Conservation (phyloP, 64 coral and sea anemone species). For the Montipora efflorescens region DNA sequence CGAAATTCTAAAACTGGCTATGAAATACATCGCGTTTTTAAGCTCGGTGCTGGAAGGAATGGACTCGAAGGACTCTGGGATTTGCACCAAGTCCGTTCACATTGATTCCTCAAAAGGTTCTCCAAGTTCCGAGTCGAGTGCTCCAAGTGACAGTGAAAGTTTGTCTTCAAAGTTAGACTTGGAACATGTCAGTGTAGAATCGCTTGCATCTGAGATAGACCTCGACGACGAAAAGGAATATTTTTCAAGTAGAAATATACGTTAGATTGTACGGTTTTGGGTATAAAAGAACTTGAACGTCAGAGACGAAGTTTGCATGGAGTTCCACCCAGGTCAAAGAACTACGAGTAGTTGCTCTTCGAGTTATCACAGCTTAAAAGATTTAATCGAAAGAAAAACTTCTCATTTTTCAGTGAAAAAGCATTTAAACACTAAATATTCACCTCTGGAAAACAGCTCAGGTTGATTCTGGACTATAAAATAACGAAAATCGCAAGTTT, state of each 20-base stretch:
- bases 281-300: background rate
- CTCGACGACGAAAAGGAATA: conserved; percentile 25
- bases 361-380: background rate
- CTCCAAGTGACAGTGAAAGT: background rate
- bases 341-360: background rate
- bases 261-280: background rate
- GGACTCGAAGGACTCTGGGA: conserved; percentile 25
- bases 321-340: too few relatives aligned
- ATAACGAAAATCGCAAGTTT: background rate
- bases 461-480: background rate
- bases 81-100: background rate
- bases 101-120: background rate
- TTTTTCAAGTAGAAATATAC: background rate
- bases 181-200: conserved; percentile 44
- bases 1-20: conserved; percentile 87
- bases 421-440: background rate
- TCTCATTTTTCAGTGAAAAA: background rate
- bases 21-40: conserved; percentile 92
- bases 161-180: conserved; percentile 47
- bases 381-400: conserved; percentile 1
- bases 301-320: background rate
- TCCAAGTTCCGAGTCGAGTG: background rate
- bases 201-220: conserved; percentile 25
- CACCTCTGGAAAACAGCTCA: background rate
- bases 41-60: conserved; percentile 80